Evolutionary conservation across 2,113 vertebrate species (phyloP).

Genomic region (Eupsittula cactorum): DNA sequence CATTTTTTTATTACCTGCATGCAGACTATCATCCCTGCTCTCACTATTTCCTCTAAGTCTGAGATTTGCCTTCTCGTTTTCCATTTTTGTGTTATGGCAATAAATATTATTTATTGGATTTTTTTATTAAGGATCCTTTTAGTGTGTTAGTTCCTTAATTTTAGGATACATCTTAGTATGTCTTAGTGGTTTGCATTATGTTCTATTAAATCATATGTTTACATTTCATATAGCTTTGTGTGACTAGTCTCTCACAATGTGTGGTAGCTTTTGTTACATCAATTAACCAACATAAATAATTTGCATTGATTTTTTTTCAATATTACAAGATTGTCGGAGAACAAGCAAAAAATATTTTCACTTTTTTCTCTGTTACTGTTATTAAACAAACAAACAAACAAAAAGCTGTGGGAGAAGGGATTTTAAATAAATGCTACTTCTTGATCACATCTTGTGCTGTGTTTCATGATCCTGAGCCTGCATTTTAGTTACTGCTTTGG

Average conservation of each 20-base stretch:
- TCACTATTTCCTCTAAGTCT: neutral
- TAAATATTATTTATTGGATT: neutral
- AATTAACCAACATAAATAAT: neutral
- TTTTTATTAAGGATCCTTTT: neutral
- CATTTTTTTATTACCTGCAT: neutral
- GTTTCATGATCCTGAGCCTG: neutral
- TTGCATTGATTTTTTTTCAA: neutral
- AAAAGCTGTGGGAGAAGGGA: neutral
- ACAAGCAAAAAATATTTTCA: neutral
- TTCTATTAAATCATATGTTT: neutral
- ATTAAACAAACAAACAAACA: neutral
- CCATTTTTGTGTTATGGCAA: neutral
- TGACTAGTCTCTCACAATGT: neutral
- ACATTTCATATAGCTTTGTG: neutral
- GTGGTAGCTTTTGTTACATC: neutral
- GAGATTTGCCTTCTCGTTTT: neutral
- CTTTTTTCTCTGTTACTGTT: neutral
- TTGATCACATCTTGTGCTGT: neutral
- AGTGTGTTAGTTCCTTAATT: neutral
- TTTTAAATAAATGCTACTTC: neutral
- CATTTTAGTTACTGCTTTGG: neutral
- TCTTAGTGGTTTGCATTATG: neutral
- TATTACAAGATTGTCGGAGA: neutral
- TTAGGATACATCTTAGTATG: neutral
- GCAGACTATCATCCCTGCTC: neutral